A percentile compares a stretch with the other conserved stretches of the same genome.
phyloP scores from a whole-genome alignment of 92 coral and sea anemone genomes.

The Epizoanthus fatuus region DNA sequence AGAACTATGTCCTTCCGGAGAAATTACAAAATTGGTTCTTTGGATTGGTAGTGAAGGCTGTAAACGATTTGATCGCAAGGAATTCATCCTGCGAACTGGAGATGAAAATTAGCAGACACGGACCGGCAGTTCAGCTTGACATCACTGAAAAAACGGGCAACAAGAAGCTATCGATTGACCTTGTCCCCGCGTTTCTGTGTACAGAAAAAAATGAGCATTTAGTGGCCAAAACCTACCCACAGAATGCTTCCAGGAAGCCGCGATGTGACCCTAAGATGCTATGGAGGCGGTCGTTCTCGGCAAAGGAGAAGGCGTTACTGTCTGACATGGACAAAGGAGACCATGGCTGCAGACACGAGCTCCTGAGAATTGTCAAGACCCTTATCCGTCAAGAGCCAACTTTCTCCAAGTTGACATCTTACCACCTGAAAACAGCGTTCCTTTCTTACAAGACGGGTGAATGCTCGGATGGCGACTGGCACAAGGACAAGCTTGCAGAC shows the following conservation, averaged over 20 bases:
- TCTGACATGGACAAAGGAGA: slow-evolving; percentile 81
- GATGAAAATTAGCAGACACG: slow-evolving; percentile 69
- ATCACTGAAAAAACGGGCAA: slow-evolving; percentile 54
- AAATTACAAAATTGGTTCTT: slow-evolving; percentile 73
- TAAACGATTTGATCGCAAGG: slow-evolving; percentile 41
- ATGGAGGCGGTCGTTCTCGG: slow-evolving; percentile 89
- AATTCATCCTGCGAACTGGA: slow-evolving; percentile 21
- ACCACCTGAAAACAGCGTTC: slow-evolving; percentile 84
- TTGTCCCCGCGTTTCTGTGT: slow-evolving; percentile 75
- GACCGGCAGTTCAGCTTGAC: slow-evolving; percentile 90
- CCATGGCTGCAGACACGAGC: slow-evolving; percentile 82
- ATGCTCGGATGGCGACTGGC: slow-evolving; percentile 51
- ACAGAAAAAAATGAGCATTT: slow-evolving; percentile 59
- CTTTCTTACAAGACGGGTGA: slow-evolving; percentile 60
- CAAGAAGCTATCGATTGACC: slow-evolving; percentile 73
- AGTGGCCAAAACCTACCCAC: slow-evolving; percentile 74
- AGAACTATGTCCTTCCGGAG: slow-evolving; percentile 64
- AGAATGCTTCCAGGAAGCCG: slow-evolving; percentile 16
- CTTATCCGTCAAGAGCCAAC: slow-evolving; percentile 69
- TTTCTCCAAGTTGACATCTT: slow-evolving; percentile 77
- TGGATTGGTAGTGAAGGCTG: slow-evolving; percentile 68
- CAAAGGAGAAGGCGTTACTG: slow-evolving; percentile 75
- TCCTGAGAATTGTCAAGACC: slow-evolving; percentile 77
- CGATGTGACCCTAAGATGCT: slow-evolving; percentile 57
- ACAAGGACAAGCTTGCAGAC: slow-evolving; percentile 67